Conservation (phyloP, 2,888 invertebrate species). For the Oegoconia quadripuncta region DNA sequence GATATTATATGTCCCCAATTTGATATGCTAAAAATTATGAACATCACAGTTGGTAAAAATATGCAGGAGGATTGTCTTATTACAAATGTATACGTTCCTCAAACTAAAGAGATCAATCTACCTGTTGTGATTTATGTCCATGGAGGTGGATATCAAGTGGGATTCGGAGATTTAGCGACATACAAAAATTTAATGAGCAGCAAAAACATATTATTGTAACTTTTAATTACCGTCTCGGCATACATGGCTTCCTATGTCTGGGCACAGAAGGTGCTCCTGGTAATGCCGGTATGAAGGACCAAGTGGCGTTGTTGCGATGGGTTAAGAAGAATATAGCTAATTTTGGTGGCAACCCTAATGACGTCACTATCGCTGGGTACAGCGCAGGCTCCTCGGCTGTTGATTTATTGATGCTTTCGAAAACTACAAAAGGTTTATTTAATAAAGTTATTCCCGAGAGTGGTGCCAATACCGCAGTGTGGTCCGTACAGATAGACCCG, state of each 20-base stretch:
- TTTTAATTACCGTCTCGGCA: constrained; percentile 36
- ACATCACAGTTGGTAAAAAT: not conserved
- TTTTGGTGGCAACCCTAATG: constrained; percentile 47
- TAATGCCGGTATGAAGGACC: constrained; percentile 47
- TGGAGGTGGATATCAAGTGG: constrained; percentile 32
- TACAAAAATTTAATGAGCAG: constrained; percentile 22
- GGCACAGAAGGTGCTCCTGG: constrained; percentile 39
- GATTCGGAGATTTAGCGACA: constrained; percentile 19
- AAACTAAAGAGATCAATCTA: constrained; percentile 32
- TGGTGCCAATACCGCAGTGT: constrained; percentile 33
- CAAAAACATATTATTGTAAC: constrained; percentile 28
- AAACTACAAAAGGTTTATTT: constrained; percentile 35
- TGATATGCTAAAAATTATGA: not conserved
- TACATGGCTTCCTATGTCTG: constrained; percentile 35
- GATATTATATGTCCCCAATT: constrained; percentile 10
- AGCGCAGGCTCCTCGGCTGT: constrained; percentile 42
- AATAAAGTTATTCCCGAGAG: constrained; percentile 45
- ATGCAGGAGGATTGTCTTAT: constrained; percentile 48
- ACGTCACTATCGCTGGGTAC: constrained; percentile 41
- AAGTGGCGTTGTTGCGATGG: constrained; percentile 45
- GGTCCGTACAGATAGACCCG: constrained; percentile 37
- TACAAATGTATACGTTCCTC: constrained; percentile 47
- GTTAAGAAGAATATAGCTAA: constrained; percentile 42
- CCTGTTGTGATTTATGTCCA: constrained; percentile 36
- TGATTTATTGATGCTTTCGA: constrained; percentile 39